A percentile compares a stretch with the other conserved stretches of the same genome.
phyloP scores from a whole-genome alignment of 2,113 vertebrate genomes.

The Brachirus orientalis region DNA sequence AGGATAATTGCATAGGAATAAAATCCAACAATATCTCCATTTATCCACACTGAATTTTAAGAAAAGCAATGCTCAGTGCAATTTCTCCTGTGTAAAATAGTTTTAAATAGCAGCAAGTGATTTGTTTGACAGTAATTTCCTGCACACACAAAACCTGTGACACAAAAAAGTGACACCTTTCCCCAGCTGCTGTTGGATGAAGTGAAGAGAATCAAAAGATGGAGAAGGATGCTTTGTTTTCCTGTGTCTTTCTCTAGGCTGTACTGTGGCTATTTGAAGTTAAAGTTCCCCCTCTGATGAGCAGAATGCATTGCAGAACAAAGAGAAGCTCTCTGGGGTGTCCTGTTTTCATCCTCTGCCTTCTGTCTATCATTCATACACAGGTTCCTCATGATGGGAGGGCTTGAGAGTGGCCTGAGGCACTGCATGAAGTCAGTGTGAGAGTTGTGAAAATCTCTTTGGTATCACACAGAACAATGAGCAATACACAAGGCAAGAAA shows the following conservation, averaged over 20 bases:
- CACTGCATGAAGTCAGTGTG: constrained; percentile 41
- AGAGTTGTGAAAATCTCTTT: constrained; percentile 54
- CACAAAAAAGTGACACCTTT: constrained; percentile 1
- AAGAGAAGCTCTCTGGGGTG: constrained; percentile 46
- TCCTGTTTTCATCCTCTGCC: constrained; percentile 54
- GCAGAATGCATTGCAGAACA: constrained; percentile 38
- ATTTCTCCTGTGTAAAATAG: constrained; percentile 19
- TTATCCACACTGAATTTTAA: constrained; percentile 52
- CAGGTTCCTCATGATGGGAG: constrained; percentile 25
- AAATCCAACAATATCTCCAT: constrained; percentile 52
- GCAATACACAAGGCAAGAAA: constrained; percentile 23
- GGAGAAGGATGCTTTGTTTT: constrained; percentile 22
- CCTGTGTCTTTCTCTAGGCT: constrained; percentile 33
- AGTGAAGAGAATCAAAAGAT: constrained; percentile 30
- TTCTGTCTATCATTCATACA: constrained; percentile 26
- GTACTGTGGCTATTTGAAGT: constrained; percentile 56
- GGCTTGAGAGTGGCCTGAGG: constrained; percentile 24
- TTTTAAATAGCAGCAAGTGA: background rate
- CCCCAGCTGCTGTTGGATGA: constrained; percentile 14
- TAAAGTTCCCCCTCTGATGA: constrained; percentile 45
- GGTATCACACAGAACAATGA: constrained; percentile 54
- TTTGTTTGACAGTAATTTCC: background rate
- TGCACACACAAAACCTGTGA: background rate
- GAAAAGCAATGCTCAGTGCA: constrained; percentile 16
- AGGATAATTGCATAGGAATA: constrained; percentile 47